Percentiles rank a stretch among this genome's conserved stretches.
Evolutionary conservation across 2,888 invertebrate species (phyloP).

Genomic region (Leucoma salicis): DNA sequence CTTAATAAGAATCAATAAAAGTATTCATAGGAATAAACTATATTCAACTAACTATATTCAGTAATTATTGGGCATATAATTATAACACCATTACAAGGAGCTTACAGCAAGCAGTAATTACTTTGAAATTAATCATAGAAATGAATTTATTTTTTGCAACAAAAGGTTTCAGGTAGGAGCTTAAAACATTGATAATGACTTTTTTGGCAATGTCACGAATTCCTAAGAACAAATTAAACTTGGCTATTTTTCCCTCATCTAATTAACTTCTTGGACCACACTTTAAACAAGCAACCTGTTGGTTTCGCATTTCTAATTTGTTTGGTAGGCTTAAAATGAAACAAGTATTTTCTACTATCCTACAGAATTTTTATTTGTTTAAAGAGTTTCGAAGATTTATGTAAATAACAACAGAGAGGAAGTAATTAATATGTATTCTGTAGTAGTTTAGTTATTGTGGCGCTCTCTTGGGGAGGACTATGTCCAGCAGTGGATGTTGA

Average conservation of each 20-base stretch:
- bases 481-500: no score
- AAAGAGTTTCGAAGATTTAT: neutral
- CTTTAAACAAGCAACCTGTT: slow-evolving; percentile 42
- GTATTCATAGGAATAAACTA: no score
- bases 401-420: no score
- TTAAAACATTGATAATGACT: slow-evolving; percentile 37
- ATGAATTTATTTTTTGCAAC: slow-evolving; percentile 20
- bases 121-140: slow-evolving; percentile 6
- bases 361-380: slow-evolving; percentile 2
- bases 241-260: slow-evolving; percentile 37
- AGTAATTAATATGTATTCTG: no score
- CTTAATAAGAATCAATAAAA: no score
- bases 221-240: slow-evolving; percentile 44
- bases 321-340: slow-evolving; percentile 15
- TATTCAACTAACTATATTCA: neutral
- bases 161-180: slow-evolving; percentile 18
- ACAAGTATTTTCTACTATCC: slow-evolving; percentile 12
- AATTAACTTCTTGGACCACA: slow-evolving; percentile 43
- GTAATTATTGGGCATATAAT: neutral
- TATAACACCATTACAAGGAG: neutral
- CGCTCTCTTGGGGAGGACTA: no score
- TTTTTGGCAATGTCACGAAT: slow-evolving; percentile 41
- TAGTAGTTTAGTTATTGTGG: no score
- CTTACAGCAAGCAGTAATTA: neutral
- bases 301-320: slow-evolving; percentile 28